Conservation (phyloP, 64 coral and sea anemone genomes). For the Platygyra sinensis region DNA sequence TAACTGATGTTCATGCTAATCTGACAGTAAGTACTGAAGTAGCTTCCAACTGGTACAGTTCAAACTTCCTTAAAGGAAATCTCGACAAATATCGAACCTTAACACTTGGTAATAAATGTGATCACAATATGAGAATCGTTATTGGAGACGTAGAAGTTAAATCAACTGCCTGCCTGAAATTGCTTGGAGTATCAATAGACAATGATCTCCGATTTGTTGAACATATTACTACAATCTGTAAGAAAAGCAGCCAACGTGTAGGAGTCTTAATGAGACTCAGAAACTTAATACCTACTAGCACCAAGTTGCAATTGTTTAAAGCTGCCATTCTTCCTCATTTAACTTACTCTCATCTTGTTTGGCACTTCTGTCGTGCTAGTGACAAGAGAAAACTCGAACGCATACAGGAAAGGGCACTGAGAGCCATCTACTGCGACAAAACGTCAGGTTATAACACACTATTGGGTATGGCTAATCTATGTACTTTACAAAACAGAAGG, state of each 20-base stretch:
- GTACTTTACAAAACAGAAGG: neutral
- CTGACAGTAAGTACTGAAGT: too few species aligned
- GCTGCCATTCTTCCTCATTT: conserved; percentile 55
- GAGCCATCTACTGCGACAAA: too few species aligned
- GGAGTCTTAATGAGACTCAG: conserved; percentile 17
- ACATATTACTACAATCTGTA: conserved; percentile 13
- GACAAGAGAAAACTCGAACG: conserved; percentile 45
- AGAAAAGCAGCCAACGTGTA: conserved; percentile 32
- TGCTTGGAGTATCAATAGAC: conserved; percentile 12
- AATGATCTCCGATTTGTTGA: neutral
- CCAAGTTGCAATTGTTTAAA: conserved; percentile 55
- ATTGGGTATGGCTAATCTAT: too few species aligned
- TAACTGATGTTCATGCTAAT: neutral
- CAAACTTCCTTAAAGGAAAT: neutral
- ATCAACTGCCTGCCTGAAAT: neutral
- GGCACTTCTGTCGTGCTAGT: conserved; percentile 56
- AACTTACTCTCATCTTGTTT: conserved; percentile 57
- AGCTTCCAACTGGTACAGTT: too few species aligned
- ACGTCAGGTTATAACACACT: too few species aligned
- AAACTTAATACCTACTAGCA: conserved; percentile 39
- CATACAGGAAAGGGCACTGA: too few species aligned
- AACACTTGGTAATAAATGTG: neutral
- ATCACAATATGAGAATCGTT: neutral
- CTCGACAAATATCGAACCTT: conserved; percentile 10
- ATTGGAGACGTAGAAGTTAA: neutral